A percentile compares a stretch with the other conserved stretches of the same genome.
Evolutionary conservation across 2,797 vertebrate genomes (phyloP).

Genomic region (Microtus agrestis): DNA sequence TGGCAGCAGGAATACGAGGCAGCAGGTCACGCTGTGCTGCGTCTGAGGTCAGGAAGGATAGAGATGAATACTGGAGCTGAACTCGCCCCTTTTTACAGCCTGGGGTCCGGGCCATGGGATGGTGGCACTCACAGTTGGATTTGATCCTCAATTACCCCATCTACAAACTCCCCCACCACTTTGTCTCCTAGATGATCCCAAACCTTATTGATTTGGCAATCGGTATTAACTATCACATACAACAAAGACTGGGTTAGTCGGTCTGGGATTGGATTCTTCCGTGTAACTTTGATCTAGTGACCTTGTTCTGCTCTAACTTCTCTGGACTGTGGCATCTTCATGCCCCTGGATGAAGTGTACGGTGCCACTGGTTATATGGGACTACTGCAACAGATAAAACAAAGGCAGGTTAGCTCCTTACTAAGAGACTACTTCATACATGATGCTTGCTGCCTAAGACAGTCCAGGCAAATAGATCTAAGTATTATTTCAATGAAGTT

Average conservation of each 20-base stretch:
- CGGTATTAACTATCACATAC: background rate
- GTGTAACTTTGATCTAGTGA: background rate
- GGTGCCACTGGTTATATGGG: rapidly evolving
- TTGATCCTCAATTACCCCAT: background rate
- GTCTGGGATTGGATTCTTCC: background rate
- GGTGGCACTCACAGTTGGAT: background rate
- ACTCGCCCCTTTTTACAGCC: background rate
- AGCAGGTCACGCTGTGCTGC: background rate
- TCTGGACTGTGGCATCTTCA: background rate
- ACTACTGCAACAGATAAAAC: background rate
- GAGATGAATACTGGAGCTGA: background rate
- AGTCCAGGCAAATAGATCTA: background rate
- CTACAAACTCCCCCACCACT: background rate
- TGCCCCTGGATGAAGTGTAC: rapidly evolving
- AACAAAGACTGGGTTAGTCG: background rate
- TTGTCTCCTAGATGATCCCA: background rate
- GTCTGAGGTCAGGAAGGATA: background rate
- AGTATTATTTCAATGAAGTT: background rate
- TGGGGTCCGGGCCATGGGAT: background rate
- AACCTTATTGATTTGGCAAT: no score
- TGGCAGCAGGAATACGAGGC: background rate
- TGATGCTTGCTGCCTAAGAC: rapidly evolving
- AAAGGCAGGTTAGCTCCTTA: background rate
- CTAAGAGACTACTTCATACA: background rate
- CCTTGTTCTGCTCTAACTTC: background rate